Evolutionary conservation across 2,888 invertebrate genomes (phyloP).

Genomic region (Drosophila mimetica): DNA sequence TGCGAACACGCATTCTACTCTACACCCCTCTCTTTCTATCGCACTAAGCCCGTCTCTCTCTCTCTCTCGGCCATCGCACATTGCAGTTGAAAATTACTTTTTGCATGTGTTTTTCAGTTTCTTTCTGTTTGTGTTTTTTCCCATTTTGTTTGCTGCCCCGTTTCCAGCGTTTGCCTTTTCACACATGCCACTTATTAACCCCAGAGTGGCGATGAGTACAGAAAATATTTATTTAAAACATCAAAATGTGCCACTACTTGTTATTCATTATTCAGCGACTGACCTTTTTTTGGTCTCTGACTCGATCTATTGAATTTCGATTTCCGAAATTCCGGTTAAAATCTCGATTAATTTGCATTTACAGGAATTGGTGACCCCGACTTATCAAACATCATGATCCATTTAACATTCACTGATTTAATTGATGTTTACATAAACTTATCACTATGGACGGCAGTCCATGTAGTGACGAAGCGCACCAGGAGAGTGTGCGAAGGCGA

Average conservation of each 20-base stretch:
- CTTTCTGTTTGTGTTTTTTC: not conserved
- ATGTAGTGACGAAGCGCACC: no score
- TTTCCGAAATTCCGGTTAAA: not conserved
- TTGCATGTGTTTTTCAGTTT: slow-evolving; percentile 1
- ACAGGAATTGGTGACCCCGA: not conserved
- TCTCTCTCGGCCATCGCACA: not conserved
- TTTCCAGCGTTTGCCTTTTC: slow-evolving; percentile 4
- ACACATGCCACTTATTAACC: slow-evolving; percentile 11
- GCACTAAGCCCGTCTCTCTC: not conserved
- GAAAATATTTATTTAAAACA: slow-evolving; percentile 2
- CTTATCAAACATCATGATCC: no score
- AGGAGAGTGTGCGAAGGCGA: no score
- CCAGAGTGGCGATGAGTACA: slow-evolving; percentile 2
- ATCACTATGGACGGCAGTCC: no score
- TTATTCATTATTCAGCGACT: not conserved
- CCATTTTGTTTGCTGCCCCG: slow-evolving; percentile 2
- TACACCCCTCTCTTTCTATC: not conserved
- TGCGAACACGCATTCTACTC: slow-evolving; percentile 1
- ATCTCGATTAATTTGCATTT: not conserved
- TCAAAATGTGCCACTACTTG: not conserved
- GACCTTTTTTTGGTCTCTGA: not conserved
- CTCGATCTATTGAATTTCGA: not conserved
- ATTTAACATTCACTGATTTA: no score
- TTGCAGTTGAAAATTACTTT: slow-evolving; percentile 9
- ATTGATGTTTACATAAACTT: no score